These are phyloP conservation scores for Cantharis nigra DNA, from an alignment of 2,888 invertebrate genomes.

Conservation along the genomic window DNA sequence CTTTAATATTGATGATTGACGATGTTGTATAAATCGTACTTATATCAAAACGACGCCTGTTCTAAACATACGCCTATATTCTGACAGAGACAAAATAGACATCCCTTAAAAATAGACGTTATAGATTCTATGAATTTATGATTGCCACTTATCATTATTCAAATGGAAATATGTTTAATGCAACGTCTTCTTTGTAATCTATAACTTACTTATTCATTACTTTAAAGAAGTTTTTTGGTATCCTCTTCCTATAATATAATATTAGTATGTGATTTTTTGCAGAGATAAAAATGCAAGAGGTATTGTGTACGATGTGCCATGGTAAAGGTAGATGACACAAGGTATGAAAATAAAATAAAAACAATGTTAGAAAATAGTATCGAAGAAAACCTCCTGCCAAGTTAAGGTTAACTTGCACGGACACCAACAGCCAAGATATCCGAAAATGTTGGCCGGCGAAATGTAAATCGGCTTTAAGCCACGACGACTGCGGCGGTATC, in stretches of 20 bases:
- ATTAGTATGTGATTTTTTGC: too few species aligned
- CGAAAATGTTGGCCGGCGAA: neutral
- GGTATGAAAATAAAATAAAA: constrained; percentile 30
- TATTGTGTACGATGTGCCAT: neutral
- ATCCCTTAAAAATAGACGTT: constrained; percentile 4
- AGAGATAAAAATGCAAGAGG: too few species aligned
- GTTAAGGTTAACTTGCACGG: constrained; percentile 6
- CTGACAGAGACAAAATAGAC: constrained; percentile 4
- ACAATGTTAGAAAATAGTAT: constrained; percentile 21
- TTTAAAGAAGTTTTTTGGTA: neutral
- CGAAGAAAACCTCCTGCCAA: constrained; percentile 21
- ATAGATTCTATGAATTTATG: constrained; percentile 4
- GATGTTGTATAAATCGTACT: constrained; percentile 4
- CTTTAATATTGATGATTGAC: constrained; percentile 3
- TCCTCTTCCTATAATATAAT: neutral
- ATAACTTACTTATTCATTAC: neutral
- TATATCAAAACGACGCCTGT: constrained; percentile 4
- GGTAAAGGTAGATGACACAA: constrained; percentile 19
- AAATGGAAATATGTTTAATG: neutral
- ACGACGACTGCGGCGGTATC: constrained; percentile 8
- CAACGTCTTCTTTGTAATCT: neutral
- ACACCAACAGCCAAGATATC: neutral
- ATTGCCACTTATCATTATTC: constrained; percentile 4
- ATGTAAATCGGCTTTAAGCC: neutral
- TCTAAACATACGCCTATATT: constrained; percentile 4